These are phyloP conservation scores for Aphaenogaster ashmeadi DNA, from an alignment of 1,140 invertebrate species.

Conservation along the genomic window DNA sequence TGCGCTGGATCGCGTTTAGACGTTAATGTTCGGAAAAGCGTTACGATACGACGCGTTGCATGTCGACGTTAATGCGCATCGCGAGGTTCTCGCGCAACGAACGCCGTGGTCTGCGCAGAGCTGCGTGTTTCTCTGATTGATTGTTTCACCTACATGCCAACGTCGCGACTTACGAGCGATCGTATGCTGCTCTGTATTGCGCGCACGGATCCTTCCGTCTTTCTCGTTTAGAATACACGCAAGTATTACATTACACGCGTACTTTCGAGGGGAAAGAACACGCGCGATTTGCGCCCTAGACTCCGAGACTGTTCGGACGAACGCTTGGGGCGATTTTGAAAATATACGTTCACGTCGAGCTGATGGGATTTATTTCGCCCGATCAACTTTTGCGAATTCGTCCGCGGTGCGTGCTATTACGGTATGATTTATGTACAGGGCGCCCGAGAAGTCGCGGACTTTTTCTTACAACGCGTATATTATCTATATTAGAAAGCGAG, in stretches of 20 bases:
- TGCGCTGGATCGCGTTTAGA: not conserved
- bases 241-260: constrained; percentile 17
- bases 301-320: not conserved
- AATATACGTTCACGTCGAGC: constrained; percentile 32
- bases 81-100: constrained; percentile 7
- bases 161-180: constrained; percentile 20
- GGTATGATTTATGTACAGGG: constrained; percentile 31
- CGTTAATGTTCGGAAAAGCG: constrained; percentile 46
- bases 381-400: constrained; percentile 36
- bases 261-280: constrained; percentile 19
- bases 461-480: not conserved
- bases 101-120: not conserved
- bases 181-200: not conserved
- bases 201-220: constrained; percentile 35
- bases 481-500: constrained; percentile 29
- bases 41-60: constrained; percentile 20
- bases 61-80: constrained; percentile 12
- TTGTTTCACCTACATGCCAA: constrained; percentile 38
- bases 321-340: constrained; percentile 36
- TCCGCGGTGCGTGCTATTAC: not conserved
- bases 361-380: constrained; percentile 39
- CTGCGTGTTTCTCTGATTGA: constrained; percentile 59
- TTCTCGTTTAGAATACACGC: not conserved
- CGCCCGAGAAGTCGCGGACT: not conserved
- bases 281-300: constrained; percentile 12